A percentile compares a stretch with the other conserved stretches of the same genome.
phyloP scores from a whole-genome alignment of 2,888 invertebrate species.

The Notodonta ziczac region DNA sequence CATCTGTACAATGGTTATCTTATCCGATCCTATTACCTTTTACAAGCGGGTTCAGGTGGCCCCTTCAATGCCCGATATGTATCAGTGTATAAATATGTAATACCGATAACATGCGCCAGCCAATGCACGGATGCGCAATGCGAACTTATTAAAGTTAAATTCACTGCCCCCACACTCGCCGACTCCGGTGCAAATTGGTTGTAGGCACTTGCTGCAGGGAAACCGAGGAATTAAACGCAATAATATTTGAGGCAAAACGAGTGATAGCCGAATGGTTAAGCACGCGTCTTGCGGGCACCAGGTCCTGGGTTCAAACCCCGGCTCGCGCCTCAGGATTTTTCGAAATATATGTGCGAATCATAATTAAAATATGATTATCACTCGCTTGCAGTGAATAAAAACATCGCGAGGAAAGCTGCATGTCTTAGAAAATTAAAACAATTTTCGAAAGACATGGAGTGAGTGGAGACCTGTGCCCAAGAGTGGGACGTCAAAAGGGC shows the following conservation, averaged over 20 bases:
- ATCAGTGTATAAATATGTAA: constrained; percentile 45
- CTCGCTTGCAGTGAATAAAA: too few species aligned
- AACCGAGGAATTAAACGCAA: constrained; percentile 19
- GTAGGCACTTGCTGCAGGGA: constrained; percentile 21
- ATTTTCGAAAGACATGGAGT: too few species aligned
- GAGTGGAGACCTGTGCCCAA: too few species aligned
- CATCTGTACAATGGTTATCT: constrained; percentile 13
- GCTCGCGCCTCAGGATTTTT: too few species aligned
- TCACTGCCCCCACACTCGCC: constrained; percentile 31
- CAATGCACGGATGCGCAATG: constrained; percentile 57
- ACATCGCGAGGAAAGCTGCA: too few species aligned
- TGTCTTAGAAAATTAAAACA: too few species aligned
- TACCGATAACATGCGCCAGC: constrained; percentile 42
- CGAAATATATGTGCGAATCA: too few species aligned
- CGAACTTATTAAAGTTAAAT: constrained; percentile 77
- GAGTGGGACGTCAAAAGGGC: too few species aligned
- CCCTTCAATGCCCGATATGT: constrained; percentile 32
- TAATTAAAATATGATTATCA: too few species aligned
- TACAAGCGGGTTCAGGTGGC: constrained; percentile 23
- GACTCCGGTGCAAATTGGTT: constrained; percentile 30
- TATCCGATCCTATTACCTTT: constrained; percentile 18
- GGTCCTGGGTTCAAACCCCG: too few species aligned
- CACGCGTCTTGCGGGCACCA: too few species aligned
- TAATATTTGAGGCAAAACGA: constrained; percentile 17
- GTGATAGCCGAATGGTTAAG: too few species aligned